These are phyloP conservation scores for Oenanthe oenanthe DNA, from an alignment of 2,113 vertebrate species.

Conservation along the genomic window DNA sequence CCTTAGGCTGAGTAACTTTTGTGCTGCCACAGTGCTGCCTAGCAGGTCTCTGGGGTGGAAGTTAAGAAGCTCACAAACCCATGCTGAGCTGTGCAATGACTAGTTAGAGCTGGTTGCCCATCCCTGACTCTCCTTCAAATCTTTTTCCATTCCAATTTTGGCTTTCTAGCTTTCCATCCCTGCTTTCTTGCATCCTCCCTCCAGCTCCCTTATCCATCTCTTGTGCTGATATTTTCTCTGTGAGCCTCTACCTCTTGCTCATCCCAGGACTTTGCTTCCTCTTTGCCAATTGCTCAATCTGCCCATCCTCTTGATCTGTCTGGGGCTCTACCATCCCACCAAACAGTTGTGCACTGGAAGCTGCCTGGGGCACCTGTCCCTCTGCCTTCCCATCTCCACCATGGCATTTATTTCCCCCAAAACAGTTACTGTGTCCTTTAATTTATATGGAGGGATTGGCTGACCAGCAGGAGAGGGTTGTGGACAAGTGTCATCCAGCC, in stretches of 20 bases:
- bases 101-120: neutral
- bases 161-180: neutral
- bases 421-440: neutral
- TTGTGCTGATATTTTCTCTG: neutral
- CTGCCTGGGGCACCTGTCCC: neutral
- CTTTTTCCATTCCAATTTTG: neutral
- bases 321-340: neutral
- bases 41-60: neutral
- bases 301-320: neutral
- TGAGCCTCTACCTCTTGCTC: neutral
- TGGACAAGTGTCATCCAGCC: neutral
- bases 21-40: neutral
- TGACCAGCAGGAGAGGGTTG: neutral
- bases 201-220: neutral
- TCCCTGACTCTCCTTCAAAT: neutral
- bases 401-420: neutral
- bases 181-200: neutral
- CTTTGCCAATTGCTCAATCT: neutral
- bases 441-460: neutral
- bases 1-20: neutral
- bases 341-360: neutral
- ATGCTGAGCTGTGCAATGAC: neutral
- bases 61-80: neutral
- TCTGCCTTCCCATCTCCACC: neutral
- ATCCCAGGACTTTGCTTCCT: neutral